Percentiles rank a stretch among this genome's conserved stretches.
Evolutionary conservation across 2,797 vertebrate species (phyloP).

Genomic region (Hyperoplus lanceolatus): DNA sequence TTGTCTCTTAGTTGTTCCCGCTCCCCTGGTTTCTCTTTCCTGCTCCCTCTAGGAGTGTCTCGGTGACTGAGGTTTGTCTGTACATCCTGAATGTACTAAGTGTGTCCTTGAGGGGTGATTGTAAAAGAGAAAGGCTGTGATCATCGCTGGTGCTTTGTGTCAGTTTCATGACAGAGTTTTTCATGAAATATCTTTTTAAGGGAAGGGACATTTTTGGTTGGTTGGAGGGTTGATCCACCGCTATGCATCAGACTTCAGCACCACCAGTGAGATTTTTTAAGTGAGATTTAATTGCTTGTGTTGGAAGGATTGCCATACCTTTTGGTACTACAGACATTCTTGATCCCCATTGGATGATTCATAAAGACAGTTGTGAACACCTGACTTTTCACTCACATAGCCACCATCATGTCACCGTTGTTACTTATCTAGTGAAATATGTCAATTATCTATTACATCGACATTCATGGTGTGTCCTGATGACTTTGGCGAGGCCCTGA

Average conservation of each 20-base stretch:
- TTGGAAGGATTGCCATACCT: not conserved
- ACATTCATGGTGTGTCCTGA: too few species aligned
- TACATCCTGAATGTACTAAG: constrained; percentile 24
- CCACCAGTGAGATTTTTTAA: not conserved
- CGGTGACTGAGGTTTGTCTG: constrained; percentile 42
- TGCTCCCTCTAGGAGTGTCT: constrained; percentile 24
- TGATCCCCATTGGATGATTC: not conserved
- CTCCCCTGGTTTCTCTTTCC: constrained; percentile 14
- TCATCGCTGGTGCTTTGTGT: constrained; percentile 24
- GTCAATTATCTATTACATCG: too few species aligned
- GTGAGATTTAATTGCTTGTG: not conserved
- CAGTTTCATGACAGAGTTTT: constrained; percentile 31
- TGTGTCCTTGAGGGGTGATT: constrained; percentile 51
- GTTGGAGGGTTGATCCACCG: too few species aligned
- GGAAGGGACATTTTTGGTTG: not conserved
- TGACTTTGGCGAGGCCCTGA: not conserved
- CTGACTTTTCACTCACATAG: too few species aligned
- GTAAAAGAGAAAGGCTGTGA: constrained; percentile 40
- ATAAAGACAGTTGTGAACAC: too few species aligned
- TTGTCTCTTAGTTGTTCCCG: constrained; percentile 32
- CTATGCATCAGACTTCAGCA: not conserved
- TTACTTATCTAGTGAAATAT: too few species aligned
- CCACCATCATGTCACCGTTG: too few species aligned
- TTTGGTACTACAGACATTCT: not conserved
- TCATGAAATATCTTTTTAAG: too few species aligned